A percentile compares a stretch with the other conserved stretches of the same genome.
phyloP scores from a whole-genome alignment of 1,140 invertebrate genomes.

The Euschistus heros region DNA sequence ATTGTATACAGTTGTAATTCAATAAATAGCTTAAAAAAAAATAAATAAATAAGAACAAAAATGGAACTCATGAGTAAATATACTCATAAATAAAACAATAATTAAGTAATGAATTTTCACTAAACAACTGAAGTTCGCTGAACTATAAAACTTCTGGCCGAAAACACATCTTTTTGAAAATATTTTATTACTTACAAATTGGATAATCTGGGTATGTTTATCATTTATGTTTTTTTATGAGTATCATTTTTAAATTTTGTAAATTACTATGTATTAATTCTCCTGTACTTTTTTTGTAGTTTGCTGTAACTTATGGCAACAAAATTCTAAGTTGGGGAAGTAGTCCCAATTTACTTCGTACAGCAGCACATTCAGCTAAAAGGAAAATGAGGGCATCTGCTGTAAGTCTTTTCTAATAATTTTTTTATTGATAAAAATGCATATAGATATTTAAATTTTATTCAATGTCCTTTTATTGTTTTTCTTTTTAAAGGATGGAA shows the following conservation, averaged over 20 bases:
- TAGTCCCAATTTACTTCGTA: conserved; percentile 60
- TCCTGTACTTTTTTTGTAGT: background rate
- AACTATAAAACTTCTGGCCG: no score
- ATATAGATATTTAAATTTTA: background rate
- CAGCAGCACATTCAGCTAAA: conserved; percentile 54
- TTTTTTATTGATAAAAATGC: background rate
- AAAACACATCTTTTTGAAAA: no score
- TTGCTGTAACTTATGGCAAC: conserved; percentile 45
- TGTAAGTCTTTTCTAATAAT: background rate
- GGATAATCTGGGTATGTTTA: no score
- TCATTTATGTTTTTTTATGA: conserved; percentile 15
- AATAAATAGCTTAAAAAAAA: no score
- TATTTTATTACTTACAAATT: no score
- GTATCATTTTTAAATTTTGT: background rate
- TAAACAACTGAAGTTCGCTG: no score
- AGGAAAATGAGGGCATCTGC: conserved; percentile 37
- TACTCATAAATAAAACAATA: no score
- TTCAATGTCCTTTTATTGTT: background rate
- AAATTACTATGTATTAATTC: no score
- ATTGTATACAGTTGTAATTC: no score
- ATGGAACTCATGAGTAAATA: no score
- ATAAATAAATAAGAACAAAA: no score
- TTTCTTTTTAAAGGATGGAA: background rate
- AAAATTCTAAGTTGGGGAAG: conserved; percentile 65
- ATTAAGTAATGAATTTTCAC: no score